Percentiles rank a stretch among this genome's conserved stretches.
phyloP scores from a whole-genome alignment of 1,140 invertebrate genomes.

The Atta cephalotes region DNA sequence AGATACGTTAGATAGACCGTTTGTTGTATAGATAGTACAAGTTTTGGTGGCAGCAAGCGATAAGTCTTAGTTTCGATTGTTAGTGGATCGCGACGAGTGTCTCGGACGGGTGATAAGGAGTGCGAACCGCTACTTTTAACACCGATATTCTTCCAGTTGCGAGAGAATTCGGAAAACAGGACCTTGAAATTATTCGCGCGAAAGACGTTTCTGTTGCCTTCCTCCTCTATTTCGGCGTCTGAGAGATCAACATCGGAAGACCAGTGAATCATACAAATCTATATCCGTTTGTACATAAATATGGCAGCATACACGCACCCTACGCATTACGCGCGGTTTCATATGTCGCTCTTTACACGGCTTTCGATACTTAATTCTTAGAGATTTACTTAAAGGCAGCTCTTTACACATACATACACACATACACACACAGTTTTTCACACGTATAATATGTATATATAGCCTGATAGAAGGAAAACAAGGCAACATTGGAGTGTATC shows the following conservation, averaged over 20 bases:
- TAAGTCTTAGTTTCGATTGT: conserved; percentile 25
- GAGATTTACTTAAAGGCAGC: conserved; percentile 33
- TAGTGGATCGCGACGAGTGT: conserved; percentile 9
- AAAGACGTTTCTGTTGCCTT: background rate
- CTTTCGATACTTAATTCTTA: conserved; percentile 71
- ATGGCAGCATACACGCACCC: conserved; percentile 13
- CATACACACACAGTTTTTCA: conserved; percentile 20
- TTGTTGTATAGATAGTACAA: conserved; percentile 47
- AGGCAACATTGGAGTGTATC: conserved; percentile 37
- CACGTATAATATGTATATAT: conserved; percentile 37
- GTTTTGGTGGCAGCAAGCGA: conserved; percentile 49
- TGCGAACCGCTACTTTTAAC: background rate
- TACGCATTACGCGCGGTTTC: conserved; percentile 45
- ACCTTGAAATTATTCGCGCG: conserved; percentile 34
- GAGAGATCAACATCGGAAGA: conserved; percentile 1
- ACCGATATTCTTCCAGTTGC: conserved; percentile 16
- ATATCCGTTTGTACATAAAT: conserved; percentile 35
- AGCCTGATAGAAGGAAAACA: conserved; percentile 33
- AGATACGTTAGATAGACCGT: conserved; percentile 50
- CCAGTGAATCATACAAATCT: conserved; percentile 18
- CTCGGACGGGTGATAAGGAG: background rate
- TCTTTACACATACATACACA: conserved; percentile 9
- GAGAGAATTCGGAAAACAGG: background rate
- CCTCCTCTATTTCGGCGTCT: background rate
- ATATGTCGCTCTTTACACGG: conserved; percentile 64